These are phyloP conservation scores for Schizaphis graminum DNA, from an alignment of 2,888 invertebrate species.

Conservation along the genomic window DNA sequence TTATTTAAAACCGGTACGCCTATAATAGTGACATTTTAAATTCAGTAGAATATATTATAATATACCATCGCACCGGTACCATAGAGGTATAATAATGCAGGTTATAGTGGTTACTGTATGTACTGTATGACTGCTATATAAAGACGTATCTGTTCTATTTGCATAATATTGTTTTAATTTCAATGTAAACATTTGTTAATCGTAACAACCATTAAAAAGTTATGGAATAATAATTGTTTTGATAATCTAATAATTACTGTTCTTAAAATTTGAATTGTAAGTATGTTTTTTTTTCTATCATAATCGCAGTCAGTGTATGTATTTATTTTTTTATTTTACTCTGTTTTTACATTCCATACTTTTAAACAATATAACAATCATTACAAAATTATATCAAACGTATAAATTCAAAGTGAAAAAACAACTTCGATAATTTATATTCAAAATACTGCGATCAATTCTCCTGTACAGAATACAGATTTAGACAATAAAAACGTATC, in stretches of 20 bases:
- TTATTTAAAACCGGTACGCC: background rate
- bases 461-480: background rate
- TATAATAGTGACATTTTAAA: background rate
- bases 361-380: background rate
- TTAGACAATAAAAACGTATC: background rate
- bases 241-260: background rate
- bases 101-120: background rate
- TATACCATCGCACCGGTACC: background rate
- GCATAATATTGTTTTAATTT: background rate
- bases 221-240: background rate
- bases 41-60: background rate
- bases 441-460: background rate
- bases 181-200: background rate
- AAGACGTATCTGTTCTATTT: background rate
- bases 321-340: background rate
- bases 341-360: background rate
- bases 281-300: background rate
- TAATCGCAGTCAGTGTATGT: background rate
- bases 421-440: constrained; percentile 3
- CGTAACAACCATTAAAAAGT: background rate
- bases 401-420: background rate
- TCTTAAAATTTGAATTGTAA: background rate
- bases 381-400: too few species aligned
- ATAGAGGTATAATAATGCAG: background rate
- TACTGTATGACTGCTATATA: background rate